Conservation (phyloP, 92 coral and sea anemone genomes). For the Umimayanthus kanabou region DNA sequence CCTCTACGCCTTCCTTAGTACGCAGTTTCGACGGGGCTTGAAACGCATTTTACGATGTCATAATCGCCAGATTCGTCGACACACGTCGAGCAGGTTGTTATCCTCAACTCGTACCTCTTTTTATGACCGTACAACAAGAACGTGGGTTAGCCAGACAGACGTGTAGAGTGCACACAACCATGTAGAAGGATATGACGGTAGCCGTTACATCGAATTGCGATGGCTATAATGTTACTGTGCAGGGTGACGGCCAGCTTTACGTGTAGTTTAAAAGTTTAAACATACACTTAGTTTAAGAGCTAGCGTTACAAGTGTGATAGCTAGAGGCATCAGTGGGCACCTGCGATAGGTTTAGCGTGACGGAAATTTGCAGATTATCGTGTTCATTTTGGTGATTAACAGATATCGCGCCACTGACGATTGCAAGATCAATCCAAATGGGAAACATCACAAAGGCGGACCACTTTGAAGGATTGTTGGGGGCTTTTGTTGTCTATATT, state of each 20-base stretch:
- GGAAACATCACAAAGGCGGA: not conserved
- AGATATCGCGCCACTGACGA: not conserved
- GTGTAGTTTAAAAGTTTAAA: not conserved
- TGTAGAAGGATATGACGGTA: not conserved
- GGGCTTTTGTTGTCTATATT: not conserved
- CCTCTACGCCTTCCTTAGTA: constrained; percentile 90
- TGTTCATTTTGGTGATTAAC: not conserved
- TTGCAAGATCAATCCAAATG: not conserved
- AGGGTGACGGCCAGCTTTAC: too few relatives aligned
- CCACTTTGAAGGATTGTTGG: not conserved
- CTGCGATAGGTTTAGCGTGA: not conserved
- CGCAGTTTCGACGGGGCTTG: constrained; percentile 89
- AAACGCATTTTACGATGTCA: constrained; percentile 52
- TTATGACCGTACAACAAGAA: constrained; percentile 19
- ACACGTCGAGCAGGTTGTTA: constrained; percentile 31
- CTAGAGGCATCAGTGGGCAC: too few relatives aligned
- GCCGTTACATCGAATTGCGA: not conserved
- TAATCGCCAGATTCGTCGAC: not conserved
- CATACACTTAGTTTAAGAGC: too few relatives aligned
- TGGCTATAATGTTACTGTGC: too few relatives aligned
- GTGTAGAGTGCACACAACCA: not conserved
- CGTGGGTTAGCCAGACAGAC: constrained; percentile 8
- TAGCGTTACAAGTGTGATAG: too few relatives aligned
- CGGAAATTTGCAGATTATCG: not conserved
- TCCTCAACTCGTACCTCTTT: constrained; percentile 13